These are phyloP conservation scores for Drosophila arawakana DNA, from an alignment of 1,140 invertebrate genomes.

Conservation along the genomic window DNA sequence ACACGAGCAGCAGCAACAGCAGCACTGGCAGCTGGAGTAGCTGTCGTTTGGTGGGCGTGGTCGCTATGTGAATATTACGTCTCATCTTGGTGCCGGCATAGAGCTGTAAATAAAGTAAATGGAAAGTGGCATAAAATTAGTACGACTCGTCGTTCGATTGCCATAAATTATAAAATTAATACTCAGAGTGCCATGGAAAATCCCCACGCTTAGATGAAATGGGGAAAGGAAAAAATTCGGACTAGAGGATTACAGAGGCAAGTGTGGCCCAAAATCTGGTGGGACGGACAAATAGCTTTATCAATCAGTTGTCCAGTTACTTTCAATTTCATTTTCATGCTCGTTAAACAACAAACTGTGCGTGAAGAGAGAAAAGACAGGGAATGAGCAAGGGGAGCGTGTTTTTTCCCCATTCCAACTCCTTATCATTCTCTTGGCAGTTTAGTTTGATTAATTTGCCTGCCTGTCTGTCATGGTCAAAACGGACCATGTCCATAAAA, in stretches of 20 bases:
- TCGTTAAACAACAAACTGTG: constrained; percentile 74
- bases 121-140: neutral
- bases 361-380: constrained; percentile 44
- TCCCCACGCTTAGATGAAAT: neutral
- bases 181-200: neutral
- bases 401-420: neutral
- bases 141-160: constrained; percentile 24
- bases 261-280: neutral
- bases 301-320: constrained; percentile 71
- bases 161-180: constrained; percentile 73
- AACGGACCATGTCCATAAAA: constrained; percentile 48
- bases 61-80: constrained; percentile 51
- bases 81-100: constrained; percentile 79
- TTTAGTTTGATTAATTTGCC: constrained; percentile 82
- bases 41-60: constrained; percentile 54
- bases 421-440: constrained; percentile 54
- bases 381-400: constrained; percentile 32
- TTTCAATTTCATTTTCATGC: constrained; percentile 81
- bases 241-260: neutral
- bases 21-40: constrained; percentile 39
- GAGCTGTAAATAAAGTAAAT: constrained; percentile 57
- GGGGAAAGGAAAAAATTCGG: neutral
- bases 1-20: constrained; percentile 36
- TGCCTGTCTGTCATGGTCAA: constrained; percentile 57
- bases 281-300: constrained; percentile 38